phyloP scores from a whole-genome alignment of 2,113 vertebrate species.

The Grammomys surdaster region DNA sequence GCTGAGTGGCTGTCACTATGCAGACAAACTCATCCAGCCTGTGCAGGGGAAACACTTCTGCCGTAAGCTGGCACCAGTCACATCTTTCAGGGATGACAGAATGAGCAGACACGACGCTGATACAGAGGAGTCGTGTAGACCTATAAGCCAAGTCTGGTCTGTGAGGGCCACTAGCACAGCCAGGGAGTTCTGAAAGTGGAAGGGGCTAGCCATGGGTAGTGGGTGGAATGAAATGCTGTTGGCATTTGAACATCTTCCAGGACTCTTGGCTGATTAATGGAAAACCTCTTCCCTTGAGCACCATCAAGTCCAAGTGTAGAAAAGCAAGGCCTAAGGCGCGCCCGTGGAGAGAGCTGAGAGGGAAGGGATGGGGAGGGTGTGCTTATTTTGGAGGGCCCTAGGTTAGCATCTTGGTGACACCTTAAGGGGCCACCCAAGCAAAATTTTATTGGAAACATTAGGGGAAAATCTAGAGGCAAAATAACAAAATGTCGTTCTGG shows the following conservation, averaged over 20 bases:
- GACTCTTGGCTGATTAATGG: not conserved
- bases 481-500: conserved; percentile 26
- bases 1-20: too few species aligned
- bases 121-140: not conserved
- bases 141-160: not conserved
- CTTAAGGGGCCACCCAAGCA: conserved; percentile 52
- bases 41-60: not conserved
- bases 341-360: not conserved
- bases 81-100: not conserved
- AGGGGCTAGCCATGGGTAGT: not conserved
- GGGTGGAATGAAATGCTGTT: not conserved
- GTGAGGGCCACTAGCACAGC: not conserved
- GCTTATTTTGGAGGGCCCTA: not conserved
- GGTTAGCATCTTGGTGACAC: conserved; percentile 7
- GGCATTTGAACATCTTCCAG: not conserved
- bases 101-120: not conserved
- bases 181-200: not conserved
- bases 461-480: conserved; percentile 36
- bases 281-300: not conserved
- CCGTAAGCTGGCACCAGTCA: not conserved
- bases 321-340: not conserved
- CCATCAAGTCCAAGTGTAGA: not conserved
- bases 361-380: not conserved
- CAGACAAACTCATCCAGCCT: not conserved
- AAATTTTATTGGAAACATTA: conserved; percentile 42